phyloP scores from a whole-genome alignment of 1,140 invertebrate species.

The Patella vulgata region DNA sequence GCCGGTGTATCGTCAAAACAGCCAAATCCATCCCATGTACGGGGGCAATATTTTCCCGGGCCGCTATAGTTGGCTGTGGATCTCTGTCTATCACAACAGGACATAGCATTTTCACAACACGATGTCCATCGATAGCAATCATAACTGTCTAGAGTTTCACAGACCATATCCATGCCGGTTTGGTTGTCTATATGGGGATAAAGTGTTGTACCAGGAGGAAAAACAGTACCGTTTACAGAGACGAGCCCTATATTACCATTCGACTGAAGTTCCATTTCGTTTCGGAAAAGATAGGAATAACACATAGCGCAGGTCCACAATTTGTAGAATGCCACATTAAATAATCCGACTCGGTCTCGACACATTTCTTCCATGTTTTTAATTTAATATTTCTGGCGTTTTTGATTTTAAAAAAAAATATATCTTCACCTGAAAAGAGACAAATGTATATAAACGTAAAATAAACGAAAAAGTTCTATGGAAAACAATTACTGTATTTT shows the following conservation, averaged over 20 bases:
- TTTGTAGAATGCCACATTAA: too few relatives aligned
- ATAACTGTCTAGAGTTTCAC: constrained; percentile 18
- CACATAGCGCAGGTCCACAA: too few relatives aligned
- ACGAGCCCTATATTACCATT: background rate
- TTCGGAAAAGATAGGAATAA: too few relatives aligned
- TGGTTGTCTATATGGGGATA: constrained; percentile 29
- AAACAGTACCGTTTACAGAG: constrained; percentile 9
- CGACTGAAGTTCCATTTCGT: too few relatives aligned
- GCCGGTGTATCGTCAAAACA: constrained; percentile 37
- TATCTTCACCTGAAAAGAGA: too few relatives aligned
- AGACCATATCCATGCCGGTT: constrained; percentile 11
- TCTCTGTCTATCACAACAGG: constrained; percentile 33
- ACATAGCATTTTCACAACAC: constrained; percentile 34
- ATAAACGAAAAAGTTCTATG: too few relatives aligned
- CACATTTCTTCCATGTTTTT: too few relatives aligned
- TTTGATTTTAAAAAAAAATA: too few relatives aligned
- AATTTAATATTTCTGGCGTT: too few relatives aligned
- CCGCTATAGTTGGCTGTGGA: constrained; percentile 1
- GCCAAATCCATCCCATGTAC: constrained; percentile 48
- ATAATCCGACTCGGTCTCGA: too few relatives aligned
- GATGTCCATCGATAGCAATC: constrained; percentile 33
- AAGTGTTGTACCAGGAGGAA: constrained; percentile 13
- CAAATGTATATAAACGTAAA: too few relatives aligned
- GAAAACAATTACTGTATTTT: too few relatives aligned
- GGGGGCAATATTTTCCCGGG: constrained; percentile 27